Evolutionary conservation across 1,140 invertebrate species (phyloP), one percentile per base, ranked within the genome.

Genomic region (Notospermus geniculatus): DNA sequence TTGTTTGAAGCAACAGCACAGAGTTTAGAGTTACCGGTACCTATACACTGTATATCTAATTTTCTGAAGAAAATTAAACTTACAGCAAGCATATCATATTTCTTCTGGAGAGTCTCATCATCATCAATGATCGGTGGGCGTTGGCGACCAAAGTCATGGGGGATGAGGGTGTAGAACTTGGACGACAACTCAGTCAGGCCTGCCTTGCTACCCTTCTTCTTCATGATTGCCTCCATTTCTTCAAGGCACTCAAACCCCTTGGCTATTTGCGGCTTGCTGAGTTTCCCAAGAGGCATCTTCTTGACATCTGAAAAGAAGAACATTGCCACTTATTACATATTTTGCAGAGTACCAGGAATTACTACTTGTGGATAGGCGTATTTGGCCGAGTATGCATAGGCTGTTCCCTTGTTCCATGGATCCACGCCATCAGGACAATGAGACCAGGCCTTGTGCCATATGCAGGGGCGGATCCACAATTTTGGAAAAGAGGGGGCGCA

Each of bases 231-330:
- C 66, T 83, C 80, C 28, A 84, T 68, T 32, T 81, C 78, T 30
- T 83, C 77, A 19, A 84, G 62, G 27, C 72, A 71, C 58, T 83
- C 80, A 66, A 83, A 82, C n/a, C 83, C 82, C 73, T 83, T 82
- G 0, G 80, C 80, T 43, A 84, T 83, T 63, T 84, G 83, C 7
- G 70, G 46, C 64, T 83, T 84, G 65, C 82, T 83, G 4, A 84
- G 66, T 67, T 83, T 84, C 7, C 83, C 83, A 25, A 84, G 66
- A 1, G 83, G 83, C 82, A 84, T 83, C 65, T 83, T 83, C 65
- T 83, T 83, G 0, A 81, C 73, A 72, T 83, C 83, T 80, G n/a
- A n/a, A n/a, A n/a, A n/a, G n/a, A n/a, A n/a, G n/a, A n/a, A n/a
- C n/a, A n/a, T n/a, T n/a, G n/a, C n/a, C n/a, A n/a, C n/a, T n/a